Evolutionary conservation across 1,140 invertebrate species (phyloP), one percentile per base, ranked within the genome.

Genomic region (Harlomillsia oculata): DNA sequence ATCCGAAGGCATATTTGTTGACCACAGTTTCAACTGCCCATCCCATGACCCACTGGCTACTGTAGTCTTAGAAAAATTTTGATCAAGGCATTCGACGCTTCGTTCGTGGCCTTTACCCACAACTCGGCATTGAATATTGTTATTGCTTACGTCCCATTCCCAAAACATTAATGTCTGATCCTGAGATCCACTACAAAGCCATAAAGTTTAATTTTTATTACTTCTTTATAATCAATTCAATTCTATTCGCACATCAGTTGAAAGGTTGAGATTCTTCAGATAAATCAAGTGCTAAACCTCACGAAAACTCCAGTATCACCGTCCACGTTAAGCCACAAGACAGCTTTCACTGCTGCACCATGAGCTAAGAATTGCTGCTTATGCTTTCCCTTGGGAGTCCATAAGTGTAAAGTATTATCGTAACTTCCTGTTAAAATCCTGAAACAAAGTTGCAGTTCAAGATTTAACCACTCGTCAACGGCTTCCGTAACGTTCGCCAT

Each of bases 41-140:
- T 97, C 94, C 89, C 90, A 97, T 25, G 88, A 83, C 30, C 90
- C 93, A 46, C 89, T 91, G n/a, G 85, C 89, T 72, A 97, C 81
- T 64, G 75, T 73, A 16, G 76, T 72, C 11, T 70, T 71, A 68
- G 82, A 77, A 21, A 28, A 75, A 73, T 67, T 83, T 84, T 0
- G 89, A 80, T 55, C 78, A 3, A 96, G 74, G 71, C 87, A 84
- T 68, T 97, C 90, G 1, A 97, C 77, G 62, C 86, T 85, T 66
- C 89, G 80, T 59, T 88, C 84, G 71, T 97, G 94, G 0, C 92
- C 91, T 67, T 82, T 80, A 67, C 88, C 90, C 14, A 85, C 77
- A 60, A 84, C 80, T 13, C 88, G 72, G 68, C 85, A 89, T 63
- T 87, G 81, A 8, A 90, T 82, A 26, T 83, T 80, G 71, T 92